These are phyloP conservation scores for Corvus cornix DNA, from an alignment of 2,113 vertebrate species.

Conservation along the genomic window DNA sequence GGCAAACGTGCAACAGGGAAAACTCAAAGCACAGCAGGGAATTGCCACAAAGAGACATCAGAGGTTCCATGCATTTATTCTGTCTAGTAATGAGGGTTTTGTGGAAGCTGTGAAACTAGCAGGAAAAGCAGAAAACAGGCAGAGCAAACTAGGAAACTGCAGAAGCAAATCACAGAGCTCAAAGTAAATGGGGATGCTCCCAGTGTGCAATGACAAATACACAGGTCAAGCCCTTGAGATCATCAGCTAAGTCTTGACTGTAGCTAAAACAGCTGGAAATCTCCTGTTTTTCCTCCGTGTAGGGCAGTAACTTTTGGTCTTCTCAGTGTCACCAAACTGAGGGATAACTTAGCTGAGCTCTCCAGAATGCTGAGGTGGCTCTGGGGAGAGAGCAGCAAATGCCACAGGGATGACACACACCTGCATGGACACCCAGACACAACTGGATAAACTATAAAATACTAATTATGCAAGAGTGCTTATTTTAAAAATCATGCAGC, in stretches of 20 bases:
- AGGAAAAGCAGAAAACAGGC: not conserved
- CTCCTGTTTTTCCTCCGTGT: not conserved
- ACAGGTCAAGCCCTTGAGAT: not conserved
- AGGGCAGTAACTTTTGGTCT: not conserved
- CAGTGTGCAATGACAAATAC: not conserved
- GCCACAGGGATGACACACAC: not conserved
- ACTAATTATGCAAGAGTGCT: not conserved
- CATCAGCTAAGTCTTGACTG: not conserved
- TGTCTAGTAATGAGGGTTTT: not conserved
- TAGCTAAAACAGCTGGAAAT: not conserved
- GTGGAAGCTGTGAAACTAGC: not conserved
- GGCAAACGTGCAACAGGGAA: not conserved
- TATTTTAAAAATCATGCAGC: not conserved
- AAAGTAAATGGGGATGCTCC: not conserved
- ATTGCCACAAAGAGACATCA: not conserved
- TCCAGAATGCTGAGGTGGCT: not conserved
- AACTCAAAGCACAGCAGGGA: not conserved
- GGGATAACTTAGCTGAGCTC: not conserved
- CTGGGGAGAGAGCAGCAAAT: not conserved
- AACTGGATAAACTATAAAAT: not conserved
- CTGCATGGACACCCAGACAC: not conserved
- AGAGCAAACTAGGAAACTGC: not conserved
- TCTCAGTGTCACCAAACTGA: not conserved
- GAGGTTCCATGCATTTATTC: not conserved
- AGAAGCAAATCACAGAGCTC: not conserved